phyloP scores from a whole-genome alignment of 2,113 vertebrate genomes.

The Phocoena phocoena region DNA sequence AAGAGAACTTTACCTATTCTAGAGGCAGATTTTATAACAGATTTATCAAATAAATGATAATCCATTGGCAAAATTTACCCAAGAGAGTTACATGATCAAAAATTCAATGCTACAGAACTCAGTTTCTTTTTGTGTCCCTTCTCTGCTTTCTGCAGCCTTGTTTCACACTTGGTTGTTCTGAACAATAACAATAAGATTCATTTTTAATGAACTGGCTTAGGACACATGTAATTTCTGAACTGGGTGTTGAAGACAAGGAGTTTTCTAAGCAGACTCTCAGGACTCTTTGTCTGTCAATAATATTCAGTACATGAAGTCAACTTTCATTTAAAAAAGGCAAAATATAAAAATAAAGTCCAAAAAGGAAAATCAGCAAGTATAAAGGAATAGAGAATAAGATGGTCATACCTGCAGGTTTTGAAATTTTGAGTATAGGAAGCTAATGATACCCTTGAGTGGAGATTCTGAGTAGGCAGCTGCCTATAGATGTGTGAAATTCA shows the following conservation, averaged over 20 bases:
- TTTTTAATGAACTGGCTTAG: not conserved
- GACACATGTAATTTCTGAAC: not conserved
- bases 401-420: not conserved
- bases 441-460: not conserved
- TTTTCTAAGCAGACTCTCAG: not conserved
- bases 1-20: not conserved
- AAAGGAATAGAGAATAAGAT: not conserved
- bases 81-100: not conserved
- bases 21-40: not conserved
- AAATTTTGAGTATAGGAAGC: not conserved
- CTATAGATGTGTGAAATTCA: not conserved
- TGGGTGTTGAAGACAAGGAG: not conserved
- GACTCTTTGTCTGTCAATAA: not conserved
- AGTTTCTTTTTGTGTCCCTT: not conserved
- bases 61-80: not conserved
- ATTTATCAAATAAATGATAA: not conserved
- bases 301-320: not conserved
- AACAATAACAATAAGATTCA: not conserved
- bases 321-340: not conserved
- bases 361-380: not conserved
- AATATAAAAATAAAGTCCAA: not conserved
- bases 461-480: not conserved
- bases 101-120: not conserved
- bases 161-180: not conserved
- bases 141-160: not conserved